Evolutionary conservation across 2,113 vertebrate species (phyloP).

Genomic region (Oreochromis aureus): DNA sequence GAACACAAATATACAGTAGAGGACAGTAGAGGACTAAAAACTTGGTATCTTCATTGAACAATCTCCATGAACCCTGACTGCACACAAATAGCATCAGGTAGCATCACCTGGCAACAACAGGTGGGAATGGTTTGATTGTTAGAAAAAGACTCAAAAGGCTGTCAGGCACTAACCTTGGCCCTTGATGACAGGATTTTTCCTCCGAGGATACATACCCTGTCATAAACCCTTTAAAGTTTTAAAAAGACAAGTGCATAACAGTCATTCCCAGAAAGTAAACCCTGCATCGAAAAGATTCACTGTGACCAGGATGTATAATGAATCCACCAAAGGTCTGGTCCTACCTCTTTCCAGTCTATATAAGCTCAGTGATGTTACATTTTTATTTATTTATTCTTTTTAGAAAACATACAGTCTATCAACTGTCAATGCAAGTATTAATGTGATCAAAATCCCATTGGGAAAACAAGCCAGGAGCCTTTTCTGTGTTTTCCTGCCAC

Average conservation of each 20-base stretch:
- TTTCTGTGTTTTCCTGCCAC: conserved; percentile 29
- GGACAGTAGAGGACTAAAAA: neutral
- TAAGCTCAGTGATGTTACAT: neutral
- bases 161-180: neutral
- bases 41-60: neutral
- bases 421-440: neutral
- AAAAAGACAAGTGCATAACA: neutral
- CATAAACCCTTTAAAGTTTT: neutral
- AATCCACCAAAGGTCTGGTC: neutral
- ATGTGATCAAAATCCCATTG: conserved; percentile 9
- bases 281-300: neutral
- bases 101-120: neutral
- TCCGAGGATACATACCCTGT: conserved; percentile 9
- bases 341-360: neutral
- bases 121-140: conserved; percentile 10
- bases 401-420: neutral
- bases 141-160: neutral
- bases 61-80: neutral
- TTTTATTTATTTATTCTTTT: neutral
- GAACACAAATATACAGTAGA: neutral
- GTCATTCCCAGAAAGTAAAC: neutral
- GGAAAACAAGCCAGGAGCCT: neutral
- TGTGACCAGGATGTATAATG: neutral
- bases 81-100: neutral
- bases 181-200: neutral